Base-by-base conservation (phyloP, 2,113 vertebrate genomes). In the Melospiza melodia region DNA sequence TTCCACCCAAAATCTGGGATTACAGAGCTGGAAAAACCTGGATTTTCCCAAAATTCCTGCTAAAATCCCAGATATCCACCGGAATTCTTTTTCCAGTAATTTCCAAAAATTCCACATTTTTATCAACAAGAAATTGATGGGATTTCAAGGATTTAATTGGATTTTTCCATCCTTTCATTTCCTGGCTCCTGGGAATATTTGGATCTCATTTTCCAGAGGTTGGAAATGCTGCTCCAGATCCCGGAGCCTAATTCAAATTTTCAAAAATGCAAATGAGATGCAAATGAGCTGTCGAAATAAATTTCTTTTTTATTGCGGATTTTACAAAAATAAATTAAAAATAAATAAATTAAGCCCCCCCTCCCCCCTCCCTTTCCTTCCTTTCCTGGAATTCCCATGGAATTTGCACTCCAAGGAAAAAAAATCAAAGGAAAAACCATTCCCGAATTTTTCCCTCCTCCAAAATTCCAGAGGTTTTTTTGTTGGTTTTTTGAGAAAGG, bases 311-410 rank as follows among this genome's bases (percentile, higher is more conserved):
- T 99, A 99, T 99, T 99, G 99, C 99, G 98, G 97, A 97, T 99
- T 98, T 99, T 99, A 99, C 99, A 99, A 99, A 99, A 99, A 99
- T 99, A 99, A 99, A 99, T 99, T 98, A 99, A 99, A 97, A 99
- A 99, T 95, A 99, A 99, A 99, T 99, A 98, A 99, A 99, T 99
- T 68, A 81, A 80, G 10, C 4, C 51, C 41, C 30, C 8, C 9
- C 17, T 98, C 97, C 97, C 95, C 10, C 98, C 95, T 97, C 96
- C 96, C 23, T 30, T 48, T 31, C 30, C 35, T 33, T 84, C 61
- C 14, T 68, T 80, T 61, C 27, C 10, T 5, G 21, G 52, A 73
- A 73, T 73, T 67, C n/a, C 87, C 49, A 10, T 2, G 3, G 43
- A 49, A 67, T 49, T 67, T 62, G 25, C 77, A 91, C 90, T 87